phyloP scores from a whole-genome alignment of 2,797 vertebrate genomes.

The Falco rusticolus region DNA sequence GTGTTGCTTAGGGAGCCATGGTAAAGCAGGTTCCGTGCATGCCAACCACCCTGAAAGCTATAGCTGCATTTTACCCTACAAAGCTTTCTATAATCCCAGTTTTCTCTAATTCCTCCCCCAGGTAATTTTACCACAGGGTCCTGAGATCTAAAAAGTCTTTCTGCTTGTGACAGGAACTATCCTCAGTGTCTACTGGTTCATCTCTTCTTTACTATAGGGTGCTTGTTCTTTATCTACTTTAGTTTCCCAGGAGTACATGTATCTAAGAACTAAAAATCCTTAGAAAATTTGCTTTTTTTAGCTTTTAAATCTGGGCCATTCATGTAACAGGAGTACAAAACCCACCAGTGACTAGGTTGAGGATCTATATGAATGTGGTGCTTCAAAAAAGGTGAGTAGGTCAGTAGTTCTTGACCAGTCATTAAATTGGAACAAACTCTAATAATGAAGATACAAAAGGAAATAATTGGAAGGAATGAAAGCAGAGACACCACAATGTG shows the following conservation, averaged over 20 bases:
- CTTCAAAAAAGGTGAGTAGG: background rate
- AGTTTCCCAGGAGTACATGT: background rate
- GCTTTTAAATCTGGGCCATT: background rate
- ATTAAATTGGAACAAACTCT: background rate
- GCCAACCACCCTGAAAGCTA: too few species aligned
- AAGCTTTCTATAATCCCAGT: background rate
- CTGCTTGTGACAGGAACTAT: background rate
- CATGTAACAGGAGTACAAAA: background rate
- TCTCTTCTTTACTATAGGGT: background rate
- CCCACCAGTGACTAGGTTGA: background rate
- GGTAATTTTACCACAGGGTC: too few species aligned
- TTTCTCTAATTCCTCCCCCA: too few species aligned
- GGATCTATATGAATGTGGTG: background rate
- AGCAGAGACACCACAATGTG: background rate
- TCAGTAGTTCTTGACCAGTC: rapidly evolving
- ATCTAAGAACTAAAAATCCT: background rate
- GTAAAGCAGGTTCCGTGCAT: too few species aligned
- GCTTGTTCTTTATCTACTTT: background rate
- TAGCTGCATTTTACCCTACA: background rate
- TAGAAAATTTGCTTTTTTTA: background rate
- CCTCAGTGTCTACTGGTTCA: background rate
- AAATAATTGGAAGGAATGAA: background rate
- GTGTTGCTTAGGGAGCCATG: too few species aligned
- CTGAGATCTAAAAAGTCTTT: background rate
- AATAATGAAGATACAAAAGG: background rate